phyloP scores from a whole-genome alignment of 30 jellyfish, hydroid and myxozoan species.

The Pelagia noctiluca region DNA sequence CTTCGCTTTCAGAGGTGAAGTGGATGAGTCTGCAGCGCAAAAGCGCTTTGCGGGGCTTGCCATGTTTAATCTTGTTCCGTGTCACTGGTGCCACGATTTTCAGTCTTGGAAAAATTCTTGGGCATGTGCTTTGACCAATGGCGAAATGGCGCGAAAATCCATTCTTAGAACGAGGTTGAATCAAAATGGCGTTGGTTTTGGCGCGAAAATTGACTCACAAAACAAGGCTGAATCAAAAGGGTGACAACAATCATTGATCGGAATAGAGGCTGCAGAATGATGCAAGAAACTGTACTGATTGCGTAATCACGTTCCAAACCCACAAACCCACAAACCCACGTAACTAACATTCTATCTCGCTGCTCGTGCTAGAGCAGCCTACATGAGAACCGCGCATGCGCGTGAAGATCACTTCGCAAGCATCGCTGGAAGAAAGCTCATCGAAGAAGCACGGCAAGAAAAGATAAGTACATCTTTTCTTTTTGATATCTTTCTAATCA shows the following conservation, averaged over 20 bases:
- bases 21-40: conserved; percentile 34
- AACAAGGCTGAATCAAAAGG: conserved; percentile 15
- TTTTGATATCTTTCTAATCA: too few relatives aligned
- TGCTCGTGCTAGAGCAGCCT: too few relatives aligned
- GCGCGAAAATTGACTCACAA: conserved; percentile 12
- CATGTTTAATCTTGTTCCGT: conserved; percentile 4
- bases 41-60: conserved; percentile 34
- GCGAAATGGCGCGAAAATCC: conserved; percentile 15
- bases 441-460: too few relatives aligned
- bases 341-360: conserved; percentile 27
- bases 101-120: not conserved
- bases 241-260: conserved; percentile 24
- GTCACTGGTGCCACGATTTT: not conserved
- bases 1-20: conserved; percentile 19
- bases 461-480: too few relatives aligned
- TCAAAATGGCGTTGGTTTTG: conserved; percentile 26
- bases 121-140: too few relatives aligned
- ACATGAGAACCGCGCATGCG: too few relatives aligned
- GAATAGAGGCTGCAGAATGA: conserved; percentile 11
- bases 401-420: too few relatives aligned
- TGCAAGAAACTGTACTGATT: conserved; percentile 19
- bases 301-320: conserved; percentile 27
- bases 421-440: too few relatives aligned
- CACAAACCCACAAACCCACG: conserved; percentile 29
- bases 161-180: conserved; percentile 25